Percentiles rank a stretch among this genome's conserved stretches.
These are phyloP conservation scores for Eupithecia subfuscata DNA, from an alignment of 2,888 invertebrate species.

Conservation along the genomic window DNA sequence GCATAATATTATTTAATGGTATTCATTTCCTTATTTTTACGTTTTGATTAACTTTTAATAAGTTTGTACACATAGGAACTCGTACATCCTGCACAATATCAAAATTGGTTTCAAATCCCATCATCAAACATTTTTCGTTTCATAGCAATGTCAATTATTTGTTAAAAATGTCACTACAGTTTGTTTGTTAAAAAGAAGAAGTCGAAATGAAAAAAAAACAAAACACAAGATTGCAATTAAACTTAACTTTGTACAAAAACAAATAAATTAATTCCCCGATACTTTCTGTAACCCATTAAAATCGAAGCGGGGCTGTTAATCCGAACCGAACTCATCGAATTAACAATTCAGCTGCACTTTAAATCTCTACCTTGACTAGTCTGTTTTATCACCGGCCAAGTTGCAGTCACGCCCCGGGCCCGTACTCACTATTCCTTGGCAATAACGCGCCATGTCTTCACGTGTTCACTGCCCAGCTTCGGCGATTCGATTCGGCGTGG, in stretches of 20 bases:
- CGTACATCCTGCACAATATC: not conserved
- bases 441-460: not conserved
- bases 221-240: not conserved
- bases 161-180: not conserved
- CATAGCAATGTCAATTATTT: not conserved
- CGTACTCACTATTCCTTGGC: not conserved
- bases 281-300: not conserved
- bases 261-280: not conserved
- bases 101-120: not conserved
- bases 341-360: slow-evolving; percentile 39
- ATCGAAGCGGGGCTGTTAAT: slow-evolving; percentile 9
- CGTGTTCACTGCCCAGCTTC: not conserved
- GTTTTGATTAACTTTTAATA: not conserved
- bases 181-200: not conserved
- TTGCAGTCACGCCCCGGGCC: slow-evolving; percentile 28
- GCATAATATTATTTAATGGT: not conserved
- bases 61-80: not conserved
- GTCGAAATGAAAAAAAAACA: not conserved
- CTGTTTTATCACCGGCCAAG: slow-evolving; percentile 41
- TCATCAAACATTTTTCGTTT: not conserved
- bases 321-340: slow-evolving; percentile 19
- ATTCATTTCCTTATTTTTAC: not conserved
- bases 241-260: not conserved
- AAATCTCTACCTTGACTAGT: slow-evolving; percentile 36
- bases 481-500: not conserved